Evolutionary conservation across 2,888 invertebrate genomes (phyloP).

Genomic region (Parelbella ahira): DNA sequence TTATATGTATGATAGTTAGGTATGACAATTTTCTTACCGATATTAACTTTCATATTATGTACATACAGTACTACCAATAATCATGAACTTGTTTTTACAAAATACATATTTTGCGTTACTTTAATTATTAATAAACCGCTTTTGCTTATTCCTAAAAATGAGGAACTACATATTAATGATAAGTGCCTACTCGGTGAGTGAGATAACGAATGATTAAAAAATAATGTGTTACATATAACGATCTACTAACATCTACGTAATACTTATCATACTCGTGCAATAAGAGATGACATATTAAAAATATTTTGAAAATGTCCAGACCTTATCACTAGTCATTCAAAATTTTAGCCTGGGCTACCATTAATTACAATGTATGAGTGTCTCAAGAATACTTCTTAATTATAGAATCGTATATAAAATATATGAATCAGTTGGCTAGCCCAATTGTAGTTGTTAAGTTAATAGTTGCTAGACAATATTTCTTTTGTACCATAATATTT

Average conservation of each 20-base stretch:
- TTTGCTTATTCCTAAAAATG: conserved; percentile 21
- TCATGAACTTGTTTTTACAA: background rate
- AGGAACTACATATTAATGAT: conserved; percentile 31
- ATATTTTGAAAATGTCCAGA: too few relatives aligned
- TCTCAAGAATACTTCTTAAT: conserved; percentile 10
- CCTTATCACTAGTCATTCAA: conserved; percentile 45
- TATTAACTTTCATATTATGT: too few relatives aligned
- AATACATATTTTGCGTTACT: too few relatives aligned
- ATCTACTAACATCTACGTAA: too few relatives aligned
- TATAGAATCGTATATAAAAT: conserved; percentile 7
- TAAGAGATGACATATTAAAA: too few relatives aligned
- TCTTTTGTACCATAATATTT: too few relatives aligned
- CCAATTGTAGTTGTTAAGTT: conserved; percentile 5
- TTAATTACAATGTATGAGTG: conserved; percentile 13
- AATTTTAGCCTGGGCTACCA: conserved; percentile 34
- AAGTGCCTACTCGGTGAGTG: conserved; percentile 20
- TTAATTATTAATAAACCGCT: background rate
- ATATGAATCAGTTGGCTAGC: conserved; percentile 7
- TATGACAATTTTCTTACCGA: conserved; percentile 1
- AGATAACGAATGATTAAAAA: conserved; percentile 19
- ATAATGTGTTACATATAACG: background rate
- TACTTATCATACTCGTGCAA: too few relatives aligned
- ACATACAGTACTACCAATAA: conserved; percentile 1
- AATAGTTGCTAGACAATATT: conserved; percentile 15
- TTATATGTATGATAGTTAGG: background rate